Evolutionary conservation across 2,797 vertebrate species (phyloP).

Genomic region (Alcedo quadribrachys): DNA sequence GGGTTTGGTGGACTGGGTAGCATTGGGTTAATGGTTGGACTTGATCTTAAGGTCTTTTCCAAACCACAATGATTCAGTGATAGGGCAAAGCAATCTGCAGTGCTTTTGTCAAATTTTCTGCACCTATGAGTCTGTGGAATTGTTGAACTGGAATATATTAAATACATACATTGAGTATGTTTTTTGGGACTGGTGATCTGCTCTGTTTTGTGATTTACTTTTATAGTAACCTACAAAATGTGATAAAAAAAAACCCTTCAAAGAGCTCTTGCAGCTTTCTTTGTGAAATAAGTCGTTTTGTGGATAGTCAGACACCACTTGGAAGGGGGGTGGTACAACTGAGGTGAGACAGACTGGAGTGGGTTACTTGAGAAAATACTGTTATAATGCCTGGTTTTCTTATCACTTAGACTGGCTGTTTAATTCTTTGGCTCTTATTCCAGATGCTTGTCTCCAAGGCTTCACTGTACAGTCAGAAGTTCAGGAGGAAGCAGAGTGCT

Average conservation of each 20-base stretch:
- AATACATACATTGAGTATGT: rapidly evolving
- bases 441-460: background rate
- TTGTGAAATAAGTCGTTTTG: background rate
- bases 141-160: background rate
- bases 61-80: background rate
- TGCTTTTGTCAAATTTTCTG: background rate
- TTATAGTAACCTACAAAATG: background rate
- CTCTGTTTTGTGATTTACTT: background rate
- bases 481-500: background rate
- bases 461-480: background rate
- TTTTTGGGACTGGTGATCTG: background rate
- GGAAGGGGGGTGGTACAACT: background rate
- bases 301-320: background rate
- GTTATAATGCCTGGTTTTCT: background rate
- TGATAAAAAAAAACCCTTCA: background rate
- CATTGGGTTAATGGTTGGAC: background rate
- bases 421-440: background rate
- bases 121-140: background rate
- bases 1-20: background rate
- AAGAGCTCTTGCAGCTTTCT: background rate
- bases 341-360: background rate
- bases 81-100: background rate
- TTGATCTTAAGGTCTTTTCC: background rate
- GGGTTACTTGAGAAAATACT: background rate
- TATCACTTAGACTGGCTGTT: background rate